Base-by-base conservation (phyloP, 2,113 vertebrate species). In the Gulo gulo region DNA sequence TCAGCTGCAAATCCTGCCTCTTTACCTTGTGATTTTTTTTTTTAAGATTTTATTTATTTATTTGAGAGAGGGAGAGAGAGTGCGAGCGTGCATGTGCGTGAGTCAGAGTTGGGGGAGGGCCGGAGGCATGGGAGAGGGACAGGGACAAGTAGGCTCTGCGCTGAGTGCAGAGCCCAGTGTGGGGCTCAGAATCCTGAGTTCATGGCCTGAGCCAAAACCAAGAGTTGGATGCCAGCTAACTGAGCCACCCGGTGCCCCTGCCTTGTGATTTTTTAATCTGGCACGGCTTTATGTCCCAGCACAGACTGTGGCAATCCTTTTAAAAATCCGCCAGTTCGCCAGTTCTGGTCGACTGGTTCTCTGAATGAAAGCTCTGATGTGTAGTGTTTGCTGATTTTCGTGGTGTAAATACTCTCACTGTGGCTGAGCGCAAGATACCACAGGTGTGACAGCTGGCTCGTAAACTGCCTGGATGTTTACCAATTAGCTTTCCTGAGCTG, bases 401-500 rank as follows among this genome's bases (percentile, higher is more conserved):
- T 94, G 87, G 36, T 89, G 13, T 91, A 95, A 95, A 63, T 80
- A 59, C 65, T 96, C 45, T 94, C 34, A 52, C 42, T 23, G 39
- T 47, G 92, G 24, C 39, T 76, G 57, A 63, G 45, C 21, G 78
- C 39, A 93, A 93, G 86, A 91, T 83, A 83, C 57, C 18, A 63
- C 11, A 11, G 55, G 7, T 76, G 82, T 78, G 86, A 86, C 69
- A 87, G 81, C 18, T 92, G 76, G 20, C 65, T 94, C 97, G 55
- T 34, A 87, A 36, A 95, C 88, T 95, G 94, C 57, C 20, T 91
- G 69, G 86, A 71, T 85, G 91, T 79, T 96, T 95, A 83, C 39
- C 52, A 59, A 13, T 71, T 1, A 34, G 6, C 47, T 81, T 67
- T 89, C 55, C 61, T 12, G 71, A 93, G 85, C 69, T 93, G 31